Evolutionary conservation across 2,888 invertebrate species (phyloP), one percentile per base, ranked within the genome.

Genomic region (Merodon equestris): DNA sequence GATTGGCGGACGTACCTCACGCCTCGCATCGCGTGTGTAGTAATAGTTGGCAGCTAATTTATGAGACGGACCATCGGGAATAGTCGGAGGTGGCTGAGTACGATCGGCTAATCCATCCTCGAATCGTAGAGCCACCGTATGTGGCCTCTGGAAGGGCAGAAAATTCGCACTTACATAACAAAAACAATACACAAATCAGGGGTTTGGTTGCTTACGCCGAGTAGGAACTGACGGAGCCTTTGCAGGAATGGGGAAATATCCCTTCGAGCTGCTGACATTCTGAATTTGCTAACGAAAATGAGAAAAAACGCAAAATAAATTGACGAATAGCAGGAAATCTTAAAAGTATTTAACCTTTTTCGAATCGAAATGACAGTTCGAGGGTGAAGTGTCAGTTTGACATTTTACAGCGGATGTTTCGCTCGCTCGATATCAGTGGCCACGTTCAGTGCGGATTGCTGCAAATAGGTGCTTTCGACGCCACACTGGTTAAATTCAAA

Each of bases 51-150:
- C 92, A 12, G 94, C 92, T 74, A 95, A 89, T 87, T 91, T 92
- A 88, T 96, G 95, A 34, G 94, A 90, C 1, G 95, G 93, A 9
- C 97, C 98, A 77, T 93, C 95, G 15, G 96, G 98, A 57, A 97
- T 87, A 64, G 91, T 88, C 50, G 97, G 97, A 13, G 90, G 93
- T 18, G 96, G 96, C 86, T 95, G 96, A 60, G 94, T 94, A 84
- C 97, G 93, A 9, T 92, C 90, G 1, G 95, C 90, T 42, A 95
- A 9, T 1, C 90, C 87, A 38, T 94, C 92, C 82, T 92, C 92
- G 85, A 93, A 95, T 83, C 96, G 91, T 50, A 95, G 85, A 0
- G 93, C 91, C 70, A 90, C 89, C 1, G 89, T 91, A 84, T 92
- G 91, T 74, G 90, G 89, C 82, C 93, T 91, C 93, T 93, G 48